Evolutionary conservation across 2,113 vertebrate genomes (phyloP).

Genomic region (Scytalopus superciliaris): DNA sequence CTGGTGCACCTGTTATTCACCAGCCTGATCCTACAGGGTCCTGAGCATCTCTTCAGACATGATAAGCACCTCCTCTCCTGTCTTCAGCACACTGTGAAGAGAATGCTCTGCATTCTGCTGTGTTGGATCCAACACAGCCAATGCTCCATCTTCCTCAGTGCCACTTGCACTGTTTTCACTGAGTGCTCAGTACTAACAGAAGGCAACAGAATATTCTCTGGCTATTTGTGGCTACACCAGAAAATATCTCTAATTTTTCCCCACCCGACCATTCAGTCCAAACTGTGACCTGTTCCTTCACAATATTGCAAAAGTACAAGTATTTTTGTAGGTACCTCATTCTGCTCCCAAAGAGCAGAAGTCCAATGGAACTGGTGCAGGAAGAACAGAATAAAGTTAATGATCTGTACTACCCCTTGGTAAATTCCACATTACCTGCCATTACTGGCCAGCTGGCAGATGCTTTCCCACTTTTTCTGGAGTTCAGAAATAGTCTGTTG

Average conservation of each 20-base stretch:
- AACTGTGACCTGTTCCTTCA: neutral
- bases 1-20: neutral
- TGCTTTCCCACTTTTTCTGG: slow-evolving; percentile 64
- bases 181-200: neutral
- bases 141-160: fast-evolving
- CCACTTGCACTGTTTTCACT: neutral
- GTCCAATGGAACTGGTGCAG: neutral
- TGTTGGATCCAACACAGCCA: neutral
- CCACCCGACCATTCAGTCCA: neutral
- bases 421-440: slow-evolving; percentile 61
- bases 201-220: neutral
- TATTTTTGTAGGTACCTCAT: neutral
- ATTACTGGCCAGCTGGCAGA: slow-evolving; percentile 47
- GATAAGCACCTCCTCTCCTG: neutral
- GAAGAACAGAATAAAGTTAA: neutral
- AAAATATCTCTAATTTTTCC: neutral
- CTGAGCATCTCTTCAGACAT: too few relatives aligned
- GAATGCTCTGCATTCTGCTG: neutral
- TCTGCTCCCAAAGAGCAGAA: neutral
- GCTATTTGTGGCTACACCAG: neutral
- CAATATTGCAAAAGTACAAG: neutral
- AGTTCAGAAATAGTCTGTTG: slow-evolving; percentile 62
- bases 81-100: neutral
- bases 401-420: neutral
- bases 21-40: neutral